These are phyloP conservation scores for Chrysina gloriosa DNA, from an alignment of 2,888 invertebrate genomes.

Conservation along the genomic window DNA sequence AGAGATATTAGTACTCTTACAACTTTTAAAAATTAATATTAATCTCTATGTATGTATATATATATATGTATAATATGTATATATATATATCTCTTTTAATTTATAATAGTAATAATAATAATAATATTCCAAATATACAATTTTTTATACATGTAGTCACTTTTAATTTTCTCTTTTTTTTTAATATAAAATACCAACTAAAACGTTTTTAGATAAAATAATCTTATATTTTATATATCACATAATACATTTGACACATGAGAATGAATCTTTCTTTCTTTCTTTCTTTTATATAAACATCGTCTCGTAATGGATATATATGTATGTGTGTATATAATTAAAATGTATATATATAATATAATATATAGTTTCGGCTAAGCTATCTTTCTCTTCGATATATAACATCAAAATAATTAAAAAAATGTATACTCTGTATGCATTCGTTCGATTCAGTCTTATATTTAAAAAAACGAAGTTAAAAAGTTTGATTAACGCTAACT, in stretches of 20 bases:
- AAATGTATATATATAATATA: slow-evolving; percentile 15
- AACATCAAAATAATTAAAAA: slow-evolving; percentile 55
- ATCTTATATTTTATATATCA: slow-evolving; percentile 56
- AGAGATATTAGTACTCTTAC: slow-evolving; percentile 20
- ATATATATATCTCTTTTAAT: slow-evolving; percentile 24
- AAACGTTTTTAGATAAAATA: slow-evolving; percentile 41
- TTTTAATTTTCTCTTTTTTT: slow-evolving; percentile 1
- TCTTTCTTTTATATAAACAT: slow-evolving; percentile 16
- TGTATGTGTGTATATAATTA: slow-evolving; percentile 1
- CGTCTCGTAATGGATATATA: neutral
- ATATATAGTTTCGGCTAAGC: slow-evolving; percentile 28
- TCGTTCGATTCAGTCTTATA: slow-evolving; percentile 57
- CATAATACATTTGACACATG: slow-evolving; percentile 63
- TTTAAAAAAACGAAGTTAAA: slow-evolving; percentile 40
- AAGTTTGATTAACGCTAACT: slow-evolving; percentile 42
- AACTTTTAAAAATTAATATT: slow-evolving; percentile 31
- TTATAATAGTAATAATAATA: slow-evolving; percentile 12
- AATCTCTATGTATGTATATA: slow-evolving; percentile 13
- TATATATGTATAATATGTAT: slow-evolving; percentile 32
- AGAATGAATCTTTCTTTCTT: slow-evolving; percentile 51
- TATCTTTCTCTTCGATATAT: slow-evolving; percentile 42
- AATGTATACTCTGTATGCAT: slow-evolving; percentile 57
- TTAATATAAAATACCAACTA: slow-evolving; percentile 45
- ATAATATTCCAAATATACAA: slow-evolving; percentile 41
- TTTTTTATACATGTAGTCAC: slow-evolving; percentile 31